Base-by-base conservation (phyloP, 2,888 invertebrate genomes). In the Scaptomyza polygonia region DNA sequence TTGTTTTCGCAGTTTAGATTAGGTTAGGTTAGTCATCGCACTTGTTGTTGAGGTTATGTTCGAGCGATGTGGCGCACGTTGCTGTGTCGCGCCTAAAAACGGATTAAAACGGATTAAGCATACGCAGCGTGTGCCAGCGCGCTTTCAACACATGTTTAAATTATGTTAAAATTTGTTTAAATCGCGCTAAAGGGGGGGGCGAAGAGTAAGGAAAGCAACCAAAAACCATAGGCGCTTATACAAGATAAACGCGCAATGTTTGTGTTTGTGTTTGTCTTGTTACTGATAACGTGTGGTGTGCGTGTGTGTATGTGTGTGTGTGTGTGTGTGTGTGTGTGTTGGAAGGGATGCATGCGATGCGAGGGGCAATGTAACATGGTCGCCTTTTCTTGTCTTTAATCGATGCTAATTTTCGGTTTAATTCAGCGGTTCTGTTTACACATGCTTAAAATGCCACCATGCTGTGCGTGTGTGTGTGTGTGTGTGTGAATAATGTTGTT, bases 401-500 rank as follows among this genome's bases (percentile, higher is more conserved):
- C 82, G 88, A 82, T 82, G 82, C 82, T 87, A 82, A 82, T 82
- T 82, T 82, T 86, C 73, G 88, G 82, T 82, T 82, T 87, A 87
- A 88, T 87, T 82, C 82, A 82, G 87, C 86, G 88, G 82, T 86
- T 86, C 85, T 82, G 82, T 82, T 82, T 87, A 87, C 82, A 82
- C 77, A 80, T 87, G 88, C 77, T 79, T 68, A 68, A 87, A 87
- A 71, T 67, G 67, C 87, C 68, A 53, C 47, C 68, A 58, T 53
- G 62, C 49, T 67, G 47, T 44, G 52, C n/a, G 61, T 66, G 40
- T 34, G 53, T 14, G 29, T 51, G 52, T 30, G 71, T 45, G 34
- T 61, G 43, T 36, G 67, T 65, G 70, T 86, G 79, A 82, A 87
- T 82, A 82, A 82, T 86, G 82, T 77, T 67, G 80, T 79, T 88